Percentiles rank a stretch among this genome's conserved stretches.
Evolutionary conservation across 2,797 vertebrate species (phyloP).

Genomic region (Echiichthys vipera): DNA sequence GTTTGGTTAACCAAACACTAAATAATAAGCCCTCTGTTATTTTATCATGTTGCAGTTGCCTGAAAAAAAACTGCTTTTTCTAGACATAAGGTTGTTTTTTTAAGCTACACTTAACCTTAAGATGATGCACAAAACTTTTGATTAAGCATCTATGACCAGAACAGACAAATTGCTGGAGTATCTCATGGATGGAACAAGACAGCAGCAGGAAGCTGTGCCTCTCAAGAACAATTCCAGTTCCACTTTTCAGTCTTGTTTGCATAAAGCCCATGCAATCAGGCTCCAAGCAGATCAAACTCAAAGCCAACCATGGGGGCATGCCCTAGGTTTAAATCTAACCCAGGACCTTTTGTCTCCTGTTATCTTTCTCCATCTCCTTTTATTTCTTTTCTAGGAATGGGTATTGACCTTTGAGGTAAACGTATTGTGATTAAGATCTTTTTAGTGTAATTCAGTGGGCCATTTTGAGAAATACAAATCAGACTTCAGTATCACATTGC

Average conservation of each 20-base stretch:
- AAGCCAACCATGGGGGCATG: conserved; percentile 1
- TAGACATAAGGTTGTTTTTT: not conserved
- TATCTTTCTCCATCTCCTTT: not conserved
- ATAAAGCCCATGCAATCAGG: conserved; percentile 9
- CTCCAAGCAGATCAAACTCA: conserved; percentile 13
- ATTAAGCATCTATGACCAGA: not conserved
- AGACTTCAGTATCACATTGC: not conserved
- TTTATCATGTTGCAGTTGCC: too few species aligned
- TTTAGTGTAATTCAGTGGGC: conserved; percentile 9
- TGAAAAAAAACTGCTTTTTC: not conserved
- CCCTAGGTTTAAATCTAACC: conserved; percentile 15
- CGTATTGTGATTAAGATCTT: not conserved
- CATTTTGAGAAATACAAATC: not conserved
- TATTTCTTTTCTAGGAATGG: not conserved
- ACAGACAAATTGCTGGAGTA: not conserved
- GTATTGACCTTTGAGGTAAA: conserved; percentile 5
- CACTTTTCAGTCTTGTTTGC: conserved; percentile 48
- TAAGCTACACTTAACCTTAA: not conserved
- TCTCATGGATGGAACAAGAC: not conserved
- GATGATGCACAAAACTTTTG: not conserved
- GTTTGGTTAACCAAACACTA: too few species aligned
- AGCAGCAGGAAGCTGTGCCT: not conserved
- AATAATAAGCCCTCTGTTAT: too few species aligned
- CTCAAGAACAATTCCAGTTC: conserved; percentile 19
- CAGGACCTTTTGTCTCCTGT: conserved; percentile 3